These are phyloP conservation scores for Pterocles burchelli DNA, from an alignment of 2,113 vertebrate species.

Conservation along the genomic window DNA sequence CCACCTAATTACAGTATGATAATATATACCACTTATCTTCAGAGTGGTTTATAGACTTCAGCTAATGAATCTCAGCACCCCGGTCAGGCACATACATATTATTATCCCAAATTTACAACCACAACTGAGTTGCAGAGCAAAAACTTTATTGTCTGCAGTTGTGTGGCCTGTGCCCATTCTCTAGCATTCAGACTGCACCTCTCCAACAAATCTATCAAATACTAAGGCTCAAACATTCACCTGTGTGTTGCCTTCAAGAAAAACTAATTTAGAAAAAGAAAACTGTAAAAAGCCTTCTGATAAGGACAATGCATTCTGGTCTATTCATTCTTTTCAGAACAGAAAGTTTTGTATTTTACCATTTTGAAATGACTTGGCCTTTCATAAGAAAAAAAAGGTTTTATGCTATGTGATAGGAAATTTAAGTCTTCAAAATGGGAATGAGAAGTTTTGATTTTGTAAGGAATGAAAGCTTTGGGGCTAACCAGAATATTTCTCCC, in stretches of 20 bases:
- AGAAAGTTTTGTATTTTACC: not conserved
- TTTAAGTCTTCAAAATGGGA: not conserved
- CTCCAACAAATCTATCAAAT: not conserved
- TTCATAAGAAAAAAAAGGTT: not conserved
- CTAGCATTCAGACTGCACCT: not conserved
- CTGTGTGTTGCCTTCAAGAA: not conserved
- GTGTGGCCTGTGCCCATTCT: not conserved
- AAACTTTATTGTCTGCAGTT: not conserved
- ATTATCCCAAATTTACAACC: not conserved
- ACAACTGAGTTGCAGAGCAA: not conserved
- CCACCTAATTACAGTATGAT: constrained; percentile 62
- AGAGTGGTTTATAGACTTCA: constrained; percentile 51
- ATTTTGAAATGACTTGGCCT: constrained; percentile 10
- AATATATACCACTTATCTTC: constrained; percentile 61
- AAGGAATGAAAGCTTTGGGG: not conserved
- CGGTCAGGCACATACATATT: not conserved
- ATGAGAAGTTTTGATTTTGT: constrained; percentile 20
- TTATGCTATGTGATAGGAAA: constrained; percentile 1
- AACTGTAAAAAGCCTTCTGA: not conserved
- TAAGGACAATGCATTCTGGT: not conserved
- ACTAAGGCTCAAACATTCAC: not conserved
- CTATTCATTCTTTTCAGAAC: not conserved
- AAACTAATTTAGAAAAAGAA: constrained; percentile 49
- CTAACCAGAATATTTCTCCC: not conserved
- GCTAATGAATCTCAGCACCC: constrained; percentile 51